Evolutionary conservation across 1,140 invertebrate species (phyloP).

Genomic region (Tetragonula clypearis): DNA sequence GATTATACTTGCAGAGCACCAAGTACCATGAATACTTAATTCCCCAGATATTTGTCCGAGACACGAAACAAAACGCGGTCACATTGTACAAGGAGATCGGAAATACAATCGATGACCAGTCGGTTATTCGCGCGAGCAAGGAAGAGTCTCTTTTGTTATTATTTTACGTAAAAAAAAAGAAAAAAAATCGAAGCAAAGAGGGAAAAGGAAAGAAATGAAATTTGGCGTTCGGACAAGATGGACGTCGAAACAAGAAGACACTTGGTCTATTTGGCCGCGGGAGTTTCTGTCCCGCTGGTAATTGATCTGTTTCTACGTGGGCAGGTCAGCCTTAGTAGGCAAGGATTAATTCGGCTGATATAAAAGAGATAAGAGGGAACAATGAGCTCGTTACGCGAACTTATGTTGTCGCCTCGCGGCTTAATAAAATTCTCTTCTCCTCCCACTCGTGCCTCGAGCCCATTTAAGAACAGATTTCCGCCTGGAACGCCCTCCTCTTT

Average conservation of each 20-base stretch:
- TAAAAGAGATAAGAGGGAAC: constrained; percentile 61
- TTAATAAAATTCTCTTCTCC: neutral
- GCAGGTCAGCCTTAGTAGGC: constrained; percentile 18
- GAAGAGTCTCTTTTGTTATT: neutral
- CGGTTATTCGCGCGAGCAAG: neutral
- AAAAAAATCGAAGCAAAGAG: too few species aligned
- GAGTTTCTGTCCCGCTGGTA: constrained; percentile 16
- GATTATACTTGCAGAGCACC: constrained; percentile 25
- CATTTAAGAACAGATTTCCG: neutral
- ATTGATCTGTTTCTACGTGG: constrained; percentile 53
- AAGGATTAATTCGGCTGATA: constrained; percentile 61
- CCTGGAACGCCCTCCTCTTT: neutral
- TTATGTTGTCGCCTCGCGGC: neutral
- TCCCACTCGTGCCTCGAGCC: neutral
- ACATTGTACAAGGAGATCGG: neutral
- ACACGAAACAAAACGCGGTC: neutral
- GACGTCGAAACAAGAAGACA: neutral
- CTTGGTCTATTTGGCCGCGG: neutral
- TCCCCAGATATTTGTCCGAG: constrained; percentile 28
- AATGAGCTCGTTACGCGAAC: constrained; percentile 63
- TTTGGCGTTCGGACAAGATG: constrained; percentile 3
- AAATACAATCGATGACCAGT: constrained; percentile 14
- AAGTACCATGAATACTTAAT: constrained; percentile 27
- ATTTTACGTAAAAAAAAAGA: neutral
- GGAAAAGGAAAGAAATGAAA: neutral